A percentile compares a stretch with the other conserved stretches of the same genome.
phyloP scores from a whole-genome alignment of 2,797 vertebrate species.

The Taeniopygia guttata region DNA sequence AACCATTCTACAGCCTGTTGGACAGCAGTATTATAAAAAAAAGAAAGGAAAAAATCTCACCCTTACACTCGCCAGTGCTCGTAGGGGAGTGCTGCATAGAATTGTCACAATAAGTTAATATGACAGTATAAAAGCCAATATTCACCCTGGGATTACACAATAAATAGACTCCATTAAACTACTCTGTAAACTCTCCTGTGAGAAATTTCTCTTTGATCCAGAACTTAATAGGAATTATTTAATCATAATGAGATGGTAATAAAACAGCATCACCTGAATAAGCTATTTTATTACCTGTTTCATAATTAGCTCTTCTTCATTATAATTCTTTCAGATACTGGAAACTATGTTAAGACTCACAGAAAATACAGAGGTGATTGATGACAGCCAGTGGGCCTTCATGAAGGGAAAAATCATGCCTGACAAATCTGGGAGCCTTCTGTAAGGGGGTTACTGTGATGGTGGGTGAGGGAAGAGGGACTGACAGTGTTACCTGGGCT shows the following conservation, averaged over 20 bases:
- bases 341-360: not conserved
- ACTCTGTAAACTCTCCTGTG: conserved; percentile 69
- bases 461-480: not conserved
- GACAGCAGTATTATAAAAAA: not conserved
- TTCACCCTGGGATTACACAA: conserved; percentile 63
- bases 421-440: not conserved
- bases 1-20: not conserved
- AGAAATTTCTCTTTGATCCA: conserved; percentile 72
- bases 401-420: not conserved
- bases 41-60: not conserved
- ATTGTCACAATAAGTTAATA: conserved; percentile 44
- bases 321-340: conserved; percentile 31
- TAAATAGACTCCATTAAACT: conserved; percentile 75
- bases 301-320: conserved; percentile 68
- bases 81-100: not conserved
- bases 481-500: not conserved
- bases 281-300: conserved; percentile 72
- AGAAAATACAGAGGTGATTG: not conserved
- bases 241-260: conserved; percentile 76
- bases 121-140: conserved; percentile 63
- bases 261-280: conserved; percentile 76
- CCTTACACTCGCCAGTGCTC: not conserved
- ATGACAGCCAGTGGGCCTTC: not conserved
- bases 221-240: conserved; percentile 76
- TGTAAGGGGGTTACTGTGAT: accelerated